Conservation (phyloP, 1,140 invertebrate genomes). For the Liolophura sinensis region DNA sequence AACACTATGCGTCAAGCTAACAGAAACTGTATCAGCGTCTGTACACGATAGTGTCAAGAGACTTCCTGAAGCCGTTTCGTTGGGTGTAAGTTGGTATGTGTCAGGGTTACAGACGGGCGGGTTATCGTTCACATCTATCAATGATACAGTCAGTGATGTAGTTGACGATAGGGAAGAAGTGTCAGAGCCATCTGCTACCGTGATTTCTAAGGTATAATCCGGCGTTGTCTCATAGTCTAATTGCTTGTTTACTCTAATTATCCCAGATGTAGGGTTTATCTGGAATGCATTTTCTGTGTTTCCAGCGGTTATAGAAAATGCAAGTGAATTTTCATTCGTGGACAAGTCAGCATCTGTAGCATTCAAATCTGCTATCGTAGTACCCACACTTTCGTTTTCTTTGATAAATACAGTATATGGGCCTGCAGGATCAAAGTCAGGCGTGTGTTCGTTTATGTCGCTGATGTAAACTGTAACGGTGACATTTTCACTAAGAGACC, state of each 20-base stretch:
- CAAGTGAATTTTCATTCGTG: conserved; percentile 17
- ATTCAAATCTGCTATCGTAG: conserved; percentile 18
- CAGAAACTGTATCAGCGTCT: too few species aligned
- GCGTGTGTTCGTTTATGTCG: conserved; percentile 34
- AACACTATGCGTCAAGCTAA: too few species aligned
- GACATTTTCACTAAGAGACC: conserved; percentile 17
- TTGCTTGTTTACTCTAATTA: too few species aligned
- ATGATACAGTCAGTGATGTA: conserved; percentile 9
- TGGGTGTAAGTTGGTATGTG: conserved; percentile 12
- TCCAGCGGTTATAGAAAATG: too few species aligned
- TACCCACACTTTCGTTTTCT: conserved; percentile 26
- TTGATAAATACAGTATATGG: conserved; percentile 16
- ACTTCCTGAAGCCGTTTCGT: too few species aligned
- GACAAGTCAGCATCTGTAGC: conserved; percentile 32
- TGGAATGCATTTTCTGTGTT: too few species aligned
- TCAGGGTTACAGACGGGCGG: conserved; percentile 73
- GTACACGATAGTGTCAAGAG: too few species aligned
- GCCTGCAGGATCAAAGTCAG: conserved; percentile 21
- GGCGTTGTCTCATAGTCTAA: too few species aligned
- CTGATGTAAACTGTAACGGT: conserved; percentile 28
- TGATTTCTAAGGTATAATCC: too few species aligned
- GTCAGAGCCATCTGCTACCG: too few species aligned
- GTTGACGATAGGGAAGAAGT: too few species aligned
- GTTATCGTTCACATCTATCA: conserved; percentile 90
- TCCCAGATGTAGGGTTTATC: too few species aligned